Evolutionary conservation across 2,797 vertebrate species (phyloP).

Genomic region (Psittacula derbiana): DNA sequence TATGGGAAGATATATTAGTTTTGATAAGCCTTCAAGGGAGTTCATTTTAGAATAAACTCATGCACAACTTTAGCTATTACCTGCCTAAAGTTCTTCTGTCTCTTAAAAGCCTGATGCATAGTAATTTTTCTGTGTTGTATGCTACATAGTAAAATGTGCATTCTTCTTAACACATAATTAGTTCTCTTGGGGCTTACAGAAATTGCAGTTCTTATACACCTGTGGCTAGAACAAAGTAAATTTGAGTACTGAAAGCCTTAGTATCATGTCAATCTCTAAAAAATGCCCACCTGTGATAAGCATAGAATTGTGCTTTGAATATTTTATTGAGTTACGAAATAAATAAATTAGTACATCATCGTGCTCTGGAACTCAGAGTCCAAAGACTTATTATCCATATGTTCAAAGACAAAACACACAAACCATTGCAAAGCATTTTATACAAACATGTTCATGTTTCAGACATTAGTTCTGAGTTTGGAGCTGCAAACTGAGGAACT

Average conservation of each 20-base stretch:
- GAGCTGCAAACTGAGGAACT: background rate
- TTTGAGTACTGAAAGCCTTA: constrained; percentile 38
- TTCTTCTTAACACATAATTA: constrained; percentile 60
- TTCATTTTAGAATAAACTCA: constrained; percentile 5
- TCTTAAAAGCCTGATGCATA: constrained; percentile 3
- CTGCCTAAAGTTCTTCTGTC: background rate
- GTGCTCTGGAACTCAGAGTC: background rate
- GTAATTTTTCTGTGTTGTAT: constrained; percentile 35
- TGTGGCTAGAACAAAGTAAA: constrained; percentile 40
- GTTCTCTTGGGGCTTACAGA: constrained; percentile 42
- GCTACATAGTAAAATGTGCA: background rate
- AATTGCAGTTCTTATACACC: constrained; percentile 25
- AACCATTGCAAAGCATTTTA: background rate
- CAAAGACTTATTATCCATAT: background rate
- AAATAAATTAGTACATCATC: constrained; percentile 13
- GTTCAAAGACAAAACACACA: background rate
- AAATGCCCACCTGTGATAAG: constrained; percentile 8
- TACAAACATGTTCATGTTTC: background rate
- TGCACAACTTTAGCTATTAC: background rate
- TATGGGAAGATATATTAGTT: background rate
- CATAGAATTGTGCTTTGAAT: background rate
- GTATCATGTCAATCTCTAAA: constrained; percentile 40
- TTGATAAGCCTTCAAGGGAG: constrained; percentile 23
- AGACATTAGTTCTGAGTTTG: background rate
- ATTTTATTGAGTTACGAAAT: constrained; percentile 8